Evolutionary conservation across 2,113 vertebrate species (phyloP).

Genomic region (Colossoma macropomum): DNA sequence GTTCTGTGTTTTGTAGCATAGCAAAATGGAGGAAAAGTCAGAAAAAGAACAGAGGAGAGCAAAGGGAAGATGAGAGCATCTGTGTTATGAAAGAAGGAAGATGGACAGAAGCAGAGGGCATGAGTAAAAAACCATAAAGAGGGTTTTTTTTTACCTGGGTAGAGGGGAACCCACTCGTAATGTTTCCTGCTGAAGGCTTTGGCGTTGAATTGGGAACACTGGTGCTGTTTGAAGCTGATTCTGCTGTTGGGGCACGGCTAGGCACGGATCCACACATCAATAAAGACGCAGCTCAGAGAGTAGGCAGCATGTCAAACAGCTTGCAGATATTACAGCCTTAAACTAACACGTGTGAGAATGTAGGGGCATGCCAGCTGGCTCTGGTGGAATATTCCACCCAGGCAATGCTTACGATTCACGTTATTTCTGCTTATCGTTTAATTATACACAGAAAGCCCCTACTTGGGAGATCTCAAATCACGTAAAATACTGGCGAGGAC

Average conservation of each 20-base stretch:
- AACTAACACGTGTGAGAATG: slow-evolving; percentile 47
- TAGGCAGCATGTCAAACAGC: slow-evolving; percentile 33
- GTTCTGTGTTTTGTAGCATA: slow-evolving; percentile 7
- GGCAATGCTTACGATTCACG: not conserved
- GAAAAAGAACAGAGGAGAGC: slow-evolving; percentile 4
- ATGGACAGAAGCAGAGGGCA: not conserved
- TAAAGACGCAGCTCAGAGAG: slow-evolving; percentile 34
- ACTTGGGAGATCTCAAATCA: slow-evolving; percentile 13
- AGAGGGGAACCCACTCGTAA: slow-evolving; percentile 87
- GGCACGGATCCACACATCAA: slow-evolving; percentile 41
- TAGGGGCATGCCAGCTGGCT: slow-evolving; percentile 22
- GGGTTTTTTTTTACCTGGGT: slow-evolving; percentile 77
- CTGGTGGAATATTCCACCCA: slow-evolving; percentile 34
- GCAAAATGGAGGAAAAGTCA: not conserved
- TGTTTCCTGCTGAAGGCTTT: slow-evolving; percentile 85
- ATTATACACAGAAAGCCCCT: slow-evolving; percentile 28
- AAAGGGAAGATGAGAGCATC: not conserved
- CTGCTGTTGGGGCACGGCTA: slow-evolving; percentile 84
- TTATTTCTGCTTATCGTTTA: slow-evolving; percentile 20
- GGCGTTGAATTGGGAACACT: slow-evolving; percentile 87
- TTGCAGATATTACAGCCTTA: slow-evolving; percentile 44
- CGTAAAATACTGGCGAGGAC: slow-evolving; percentile 1
- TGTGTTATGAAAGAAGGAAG: slow-evolving; percentile 8
- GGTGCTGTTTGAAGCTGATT: slow-evolving; percentile 87
- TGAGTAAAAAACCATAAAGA: slow-evolving; percentile 15